Evolutionary conservation across 2,113 vertebrate species (phyloP).

Genomic region (Leucoraja erinaceus): DNA sequence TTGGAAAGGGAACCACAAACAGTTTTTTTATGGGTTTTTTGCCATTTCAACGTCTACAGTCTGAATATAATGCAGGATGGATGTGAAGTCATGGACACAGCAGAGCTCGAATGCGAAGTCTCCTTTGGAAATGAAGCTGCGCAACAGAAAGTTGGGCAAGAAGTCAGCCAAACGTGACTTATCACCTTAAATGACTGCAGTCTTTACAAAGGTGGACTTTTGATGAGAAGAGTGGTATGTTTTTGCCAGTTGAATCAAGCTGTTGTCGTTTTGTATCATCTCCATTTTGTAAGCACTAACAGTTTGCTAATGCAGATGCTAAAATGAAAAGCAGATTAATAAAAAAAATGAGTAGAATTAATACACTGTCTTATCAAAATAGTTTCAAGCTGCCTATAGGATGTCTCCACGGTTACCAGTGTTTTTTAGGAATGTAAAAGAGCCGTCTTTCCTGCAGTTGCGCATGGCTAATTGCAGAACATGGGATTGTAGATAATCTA

Average conservation of each 20-base stretch:
- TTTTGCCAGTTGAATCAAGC: conserved; percentile 15
- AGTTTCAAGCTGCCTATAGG: conserved; percentile 28
- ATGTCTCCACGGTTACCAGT: conserved; percentile 33
- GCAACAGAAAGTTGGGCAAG: conserved; percentile 28
- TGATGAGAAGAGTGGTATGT: conserved; percentile 33
- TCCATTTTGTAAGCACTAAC: conserved; percentile 39
- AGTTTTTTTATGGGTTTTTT: conserved; percentile 34
- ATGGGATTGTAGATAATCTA: conserved; percentile 25
- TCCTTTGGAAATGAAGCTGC: conserved; percentile 28
- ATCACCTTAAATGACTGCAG: conserved; percentile 21
- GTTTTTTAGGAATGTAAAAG: conserved; percentile 37
- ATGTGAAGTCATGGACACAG: conserved; percentile 21
- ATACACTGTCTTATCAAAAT: conserved; percentile 34
- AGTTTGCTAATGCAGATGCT: conserved; percentile 38
- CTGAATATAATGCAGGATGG: conserved; percentile 31
- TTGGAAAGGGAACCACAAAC: conserved; percentile 26
- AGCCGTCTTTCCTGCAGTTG: conserved; percentile 25
- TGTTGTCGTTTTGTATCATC: conserved; percentile 32
- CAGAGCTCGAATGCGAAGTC: not conserved
- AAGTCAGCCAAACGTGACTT: not conserved
- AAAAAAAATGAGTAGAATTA: conserved; percentile 32
- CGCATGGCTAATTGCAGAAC: conserved; percentile 33
- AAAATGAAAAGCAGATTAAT: conserved; percentile 36
- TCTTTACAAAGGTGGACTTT: conserved; percentile 34
- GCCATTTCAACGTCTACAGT: conserved; percentile 32